Conservation (phyloP, 2,797 vertebrate species). For the Chlorospingus semifuscus region DNA sequence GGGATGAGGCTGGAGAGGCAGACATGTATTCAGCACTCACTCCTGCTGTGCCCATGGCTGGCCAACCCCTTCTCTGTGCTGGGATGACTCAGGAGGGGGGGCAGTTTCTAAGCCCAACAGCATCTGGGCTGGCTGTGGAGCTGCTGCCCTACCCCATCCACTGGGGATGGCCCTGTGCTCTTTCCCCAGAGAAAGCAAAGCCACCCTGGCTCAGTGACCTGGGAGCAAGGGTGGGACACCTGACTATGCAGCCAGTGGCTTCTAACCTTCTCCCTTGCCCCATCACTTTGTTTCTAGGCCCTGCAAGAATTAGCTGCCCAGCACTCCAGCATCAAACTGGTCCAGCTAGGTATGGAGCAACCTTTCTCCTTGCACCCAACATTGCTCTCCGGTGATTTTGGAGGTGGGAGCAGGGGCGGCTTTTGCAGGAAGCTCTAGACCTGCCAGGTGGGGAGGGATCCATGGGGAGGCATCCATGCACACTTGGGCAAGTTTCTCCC, state of each 20-base stretch:
- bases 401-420: not conserved
- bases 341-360: conserved; percentile 43
- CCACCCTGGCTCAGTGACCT: not conserved
- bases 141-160: not conserved
- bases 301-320: conserved; percentile 27
- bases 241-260: rapidly evolving
- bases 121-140: rapidly evolving
- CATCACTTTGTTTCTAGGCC: conserved; percentile 2
- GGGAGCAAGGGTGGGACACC: not conserved
- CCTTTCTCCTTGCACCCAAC: not conserved
- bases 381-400: not conserved
- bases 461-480: not conserved
- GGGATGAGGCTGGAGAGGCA: not conserved
- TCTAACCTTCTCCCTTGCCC: not conserved
- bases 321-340: conserved; percentile 32
- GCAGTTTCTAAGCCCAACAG: not conserved
- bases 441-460: not conserved
- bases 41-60: not conserved
- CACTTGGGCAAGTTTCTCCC: not conserved
- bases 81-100: not conserved
- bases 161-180: not conserved
- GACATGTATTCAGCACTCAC: rapidly evolving
- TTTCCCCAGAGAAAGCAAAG: not conserved
- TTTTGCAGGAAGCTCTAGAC: not conserved
- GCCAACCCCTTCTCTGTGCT: not conserved